Evolutionary conservation across 1,140 invertebrate genomes (phyloP), one percentile per base, ranked within the genome.

Genomic region (Drosophila parvula): DNA sequence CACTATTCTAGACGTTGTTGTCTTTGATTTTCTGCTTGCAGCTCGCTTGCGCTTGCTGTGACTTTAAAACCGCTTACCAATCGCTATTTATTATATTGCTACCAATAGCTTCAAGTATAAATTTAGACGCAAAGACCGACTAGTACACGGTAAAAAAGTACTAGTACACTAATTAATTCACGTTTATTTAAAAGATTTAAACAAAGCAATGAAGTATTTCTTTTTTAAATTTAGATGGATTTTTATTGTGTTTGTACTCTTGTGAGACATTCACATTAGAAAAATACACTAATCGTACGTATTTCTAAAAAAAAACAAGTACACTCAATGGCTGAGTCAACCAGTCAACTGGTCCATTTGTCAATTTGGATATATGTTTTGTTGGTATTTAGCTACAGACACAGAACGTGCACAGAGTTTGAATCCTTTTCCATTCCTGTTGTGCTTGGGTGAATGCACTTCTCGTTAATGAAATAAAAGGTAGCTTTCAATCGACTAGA

Each of bases 401-500:
- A 40, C 41, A 47, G 59, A 65, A 84, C 67, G 77, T 84, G 73
- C 73, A 51, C 53, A 50, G 59, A 48, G 73, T 77, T 83, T 40
- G 28, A 55, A 56, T 44, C 18, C 43, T 34, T 45, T 22, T 44
- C 22, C 14, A 34, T 27, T 38, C 11, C 1, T 36, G 32, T 22
- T 53, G 16, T 36, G 16, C 12, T 16, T 34, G 30, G 11, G 16
- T 30, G 43, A 45, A 16, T 59, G 34, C 38, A 43, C 44, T 53
- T 63, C 53, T 70, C 51, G 61, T 60, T 77, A 70, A 80, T 73
- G 55, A 79, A 84, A 78, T 61, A 69, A 74, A 69, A 64, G 74
- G 53, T 43, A 68, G 43, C 36, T 60, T 67, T 51, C 50, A 55
- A 65, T 36, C 38, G 43, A 56, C 47, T 22, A 16, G 32, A 44